These are phyloP conservation scores for Malurus elegans DNA, from an alignment of 2,113 vertebrate species.

Conservation along the genomic window DNA sequence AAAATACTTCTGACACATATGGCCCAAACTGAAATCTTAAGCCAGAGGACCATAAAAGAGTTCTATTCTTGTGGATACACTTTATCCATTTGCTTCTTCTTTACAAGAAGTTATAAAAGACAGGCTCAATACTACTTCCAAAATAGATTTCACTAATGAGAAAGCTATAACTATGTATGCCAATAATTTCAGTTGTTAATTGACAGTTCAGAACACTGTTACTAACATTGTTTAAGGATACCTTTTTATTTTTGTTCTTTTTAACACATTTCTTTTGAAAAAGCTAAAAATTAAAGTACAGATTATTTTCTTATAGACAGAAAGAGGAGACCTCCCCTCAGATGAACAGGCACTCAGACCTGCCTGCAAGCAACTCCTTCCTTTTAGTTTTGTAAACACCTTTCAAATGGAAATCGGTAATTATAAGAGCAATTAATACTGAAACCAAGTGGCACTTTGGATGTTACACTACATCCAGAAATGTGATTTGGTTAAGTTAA, in stretches of 20 bases:
- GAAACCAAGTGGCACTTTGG: background rate
- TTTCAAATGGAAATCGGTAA: background rate
- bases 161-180: background rate
- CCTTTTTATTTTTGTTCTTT: background rate
- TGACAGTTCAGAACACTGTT: background rate
- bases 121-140: background rate
- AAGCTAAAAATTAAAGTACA: background rate
- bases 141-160: background rate
- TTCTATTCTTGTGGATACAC: background rate
- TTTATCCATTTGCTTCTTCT: background rate
- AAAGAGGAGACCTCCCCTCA: background rate
- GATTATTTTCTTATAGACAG: background rate
- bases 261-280: background rate
- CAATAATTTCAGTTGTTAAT: background rate
- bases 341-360: background rate
- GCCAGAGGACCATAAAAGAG: background rate
- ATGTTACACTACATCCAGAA: background rate
- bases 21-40: background rate
- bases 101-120: background rate
- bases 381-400: background rate
- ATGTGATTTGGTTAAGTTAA: background rate
- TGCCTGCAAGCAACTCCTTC: background rate
- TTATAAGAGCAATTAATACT: background rate
- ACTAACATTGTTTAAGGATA: background rate
- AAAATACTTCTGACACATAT: background rate